Conservation (phyloP, 2,113 vertebrate genomes). For the Mobula birostris region DNA sequence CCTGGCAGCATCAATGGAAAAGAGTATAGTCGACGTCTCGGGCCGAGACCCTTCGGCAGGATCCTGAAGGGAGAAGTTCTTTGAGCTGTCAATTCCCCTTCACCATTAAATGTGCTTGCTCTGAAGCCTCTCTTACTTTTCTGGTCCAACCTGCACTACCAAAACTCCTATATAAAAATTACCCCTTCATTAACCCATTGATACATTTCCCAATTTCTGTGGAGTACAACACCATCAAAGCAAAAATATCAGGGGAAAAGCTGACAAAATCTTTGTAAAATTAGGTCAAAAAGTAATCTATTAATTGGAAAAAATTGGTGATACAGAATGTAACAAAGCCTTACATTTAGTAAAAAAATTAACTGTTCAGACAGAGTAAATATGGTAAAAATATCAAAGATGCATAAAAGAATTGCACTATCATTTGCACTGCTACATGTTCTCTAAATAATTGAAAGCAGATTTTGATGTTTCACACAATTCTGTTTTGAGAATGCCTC, state of each 20-base stretch:
- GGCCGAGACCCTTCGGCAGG: too few species aligned
- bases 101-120: not conserved
- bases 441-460: not conserved
- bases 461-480: not conserved
- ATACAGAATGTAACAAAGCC: not conserved
- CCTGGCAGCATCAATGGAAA: too few species aligned
- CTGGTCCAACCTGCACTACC: not conserved
- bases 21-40: too few species aligned
- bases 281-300: not conserved
- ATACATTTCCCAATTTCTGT: not conserved
- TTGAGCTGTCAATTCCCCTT: not conserved
- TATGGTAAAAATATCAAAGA: not conserved
- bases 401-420: not conserved
- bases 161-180: not conserved
- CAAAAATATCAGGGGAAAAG: not conserved
- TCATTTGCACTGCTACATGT: not conserved
- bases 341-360: not conserved
- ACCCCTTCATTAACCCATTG: not conserved
- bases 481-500: not conserved
- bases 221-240: not conserved
- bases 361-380: not conserved
- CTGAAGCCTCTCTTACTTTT: not conserved
- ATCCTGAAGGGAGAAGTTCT: too few species aligned
- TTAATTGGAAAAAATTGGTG: not conserved
- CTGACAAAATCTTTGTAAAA: not conserved